Percentiles rank a stretch among this genome's conserved stretches.
phyloP scores from a whole-genome alignment of 1,140 invertebrate genomes.

The Vollenhovia emeryi region DNA sequence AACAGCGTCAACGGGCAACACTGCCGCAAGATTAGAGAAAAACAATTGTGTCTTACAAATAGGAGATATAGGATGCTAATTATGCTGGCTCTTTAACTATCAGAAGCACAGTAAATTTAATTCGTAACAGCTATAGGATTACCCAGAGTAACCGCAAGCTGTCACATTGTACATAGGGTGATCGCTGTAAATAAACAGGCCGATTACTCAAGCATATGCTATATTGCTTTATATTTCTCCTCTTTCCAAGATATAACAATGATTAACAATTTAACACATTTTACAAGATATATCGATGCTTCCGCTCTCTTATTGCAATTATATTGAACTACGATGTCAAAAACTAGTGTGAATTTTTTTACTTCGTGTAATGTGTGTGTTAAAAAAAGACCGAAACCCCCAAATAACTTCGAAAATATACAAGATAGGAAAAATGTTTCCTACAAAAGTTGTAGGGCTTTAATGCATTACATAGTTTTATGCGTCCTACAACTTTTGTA shows the following conservation, averaged over 20 bases:
- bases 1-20: constrained; percentile 60
- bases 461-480: too few species aligned
- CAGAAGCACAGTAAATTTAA: constrained; percentile 43
- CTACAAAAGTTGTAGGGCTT: too few species aligned
- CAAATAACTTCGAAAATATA: too few species aligned
- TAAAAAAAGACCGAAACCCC: too few species aligned
- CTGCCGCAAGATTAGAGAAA: constrained; percentile 64
- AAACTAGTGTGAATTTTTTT: background rate
- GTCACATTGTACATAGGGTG: constrained; percentile 80
- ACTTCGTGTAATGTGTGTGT: background rate
- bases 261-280: background rate
- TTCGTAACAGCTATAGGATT: constrained; percentile 60
- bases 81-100: constrained; percentile 32
- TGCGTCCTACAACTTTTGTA: too few species aligned
- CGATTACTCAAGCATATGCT: constrained; percentile 63
- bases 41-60: constrained; percentile 49
- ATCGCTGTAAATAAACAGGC: constrained; percentile 70
- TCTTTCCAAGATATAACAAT: background rate
- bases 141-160: constrained; percentile 65
- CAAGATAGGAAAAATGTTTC: too few species aligned
- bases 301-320: background rate
- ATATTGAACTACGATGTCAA: background rate
- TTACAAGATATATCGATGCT: background rate
- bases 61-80: constrained; percentile 34
- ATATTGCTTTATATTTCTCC: constrained; percentile 12